Evolutionary conservation across 2,797 vertebrate species (phyloP).

Genomic region (Acanthurus leucopareius): DNA sequence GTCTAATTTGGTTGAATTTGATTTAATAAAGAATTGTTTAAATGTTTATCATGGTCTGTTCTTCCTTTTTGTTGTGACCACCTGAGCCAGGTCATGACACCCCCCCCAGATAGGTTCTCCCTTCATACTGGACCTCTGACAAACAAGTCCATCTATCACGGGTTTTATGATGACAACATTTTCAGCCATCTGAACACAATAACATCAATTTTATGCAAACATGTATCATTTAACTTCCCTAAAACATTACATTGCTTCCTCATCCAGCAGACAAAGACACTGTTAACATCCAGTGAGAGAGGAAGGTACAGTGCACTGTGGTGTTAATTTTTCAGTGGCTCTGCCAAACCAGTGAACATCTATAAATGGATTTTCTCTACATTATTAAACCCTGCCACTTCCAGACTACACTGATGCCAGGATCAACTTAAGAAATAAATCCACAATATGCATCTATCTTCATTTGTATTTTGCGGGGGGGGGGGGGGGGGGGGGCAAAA

Average conservation of each 20-base stretch:
- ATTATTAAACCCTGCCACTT: constrained; percentile 50
- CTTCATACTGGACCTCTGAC: no score
- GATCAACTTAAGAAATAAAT: constrained; percentile 10
- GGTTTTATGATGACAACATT: no score
- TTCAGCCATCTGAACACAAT: not conserved
- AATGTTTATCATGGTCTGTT: no score
- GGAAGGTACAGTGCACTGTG: constrained; percentile 5
- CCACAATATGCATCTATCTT: not conserved
- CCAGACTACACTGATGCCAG: constrained; percentile 21
- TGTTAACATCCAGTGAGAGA: constrained; percentile 1
- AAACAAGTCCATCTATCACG: no score
- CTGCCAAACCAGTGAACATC: constrained; percentile 17
- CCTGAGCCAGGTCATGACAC: no score
- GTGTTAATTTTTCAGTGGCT: constrained; percentile 51
- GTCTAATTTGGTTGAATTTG: no score
- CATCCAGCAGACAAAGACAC: constrained; percentile 1
- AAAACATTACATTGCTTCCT: not conserved
- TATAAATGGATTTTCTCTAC: constrained; percentile 62
- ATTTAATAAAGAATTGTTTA: no score
- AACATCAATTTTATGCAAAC: not conserved
- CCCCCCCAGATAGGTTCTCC: no score
- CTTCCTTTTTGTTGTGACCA: no score
- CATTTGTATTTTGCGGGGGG: constrained; percentile 1
- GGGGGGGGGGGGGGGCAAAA: no score
- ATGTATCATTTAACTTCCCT: no score